Base-by-base conservation (phyloP, 1,140 invertebrate genomes). In the Leucophenga varia region DNA sequence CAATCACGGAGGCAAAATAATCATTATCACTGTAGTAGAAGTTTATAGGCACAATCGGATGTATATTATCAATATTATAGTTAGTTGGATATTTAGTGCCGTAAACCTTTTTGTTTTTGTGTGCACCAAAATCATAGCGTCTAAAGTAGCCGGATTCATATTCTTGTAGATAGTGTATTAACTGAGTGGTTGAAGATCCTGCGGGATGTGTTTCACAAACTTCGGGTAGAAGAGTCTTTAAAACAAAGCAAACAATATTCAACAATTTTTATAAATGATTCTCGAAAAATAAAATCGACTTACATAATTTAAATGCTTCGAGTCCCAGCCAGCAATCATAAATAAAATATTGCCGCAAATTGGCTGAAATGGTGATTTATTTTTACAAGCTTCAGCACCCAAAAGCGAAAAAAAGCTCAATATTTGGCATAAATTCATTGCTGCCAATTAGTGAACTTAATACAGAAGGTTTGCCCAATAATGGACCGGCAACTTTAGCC, bases 21-120 rank as follows among this genome's bases (percentile, higher is more conserved):
- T 92, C 90, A 51, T 84, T 85, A 25, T 82, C 79, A 12, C 83
- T 83, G 57, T 84, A 88, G 69, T 86, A 85, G 1, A 91, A 58
- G 21, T 80, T 82, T 1, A 87, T 78, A 2, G 84, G 83, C 6
- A 25, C 10, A 10, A 19, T 3, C 1, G 81, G 68, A 1, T 68
- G 78, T 2, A 87, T 74, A 30, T 79, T 79, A 12, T 53, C 56
- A 0, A 84, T 46, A 55, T 81, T 55, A 55, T 87, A 88, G 3
- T 61, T 44, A 1, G 84, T 84, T 12, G 85, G 84, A 12, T 39
- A 51, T 10, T 59, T 16, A 16, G 53, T 55, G 5, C 63, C 69
- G 49, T 81, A 81, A 0, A 54, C 37, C 19, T 61, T 49, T 22
- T 76, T 76, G 48, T 79, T 79, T 28, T 74, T 67, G 3, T 43